Percentiles rank a stretch among this genome's conserved stretches.
phyloP scores from a whole-genome alignment of 2,888 invertebrate species.

The Melikaiella ostensackeni region DNA sequence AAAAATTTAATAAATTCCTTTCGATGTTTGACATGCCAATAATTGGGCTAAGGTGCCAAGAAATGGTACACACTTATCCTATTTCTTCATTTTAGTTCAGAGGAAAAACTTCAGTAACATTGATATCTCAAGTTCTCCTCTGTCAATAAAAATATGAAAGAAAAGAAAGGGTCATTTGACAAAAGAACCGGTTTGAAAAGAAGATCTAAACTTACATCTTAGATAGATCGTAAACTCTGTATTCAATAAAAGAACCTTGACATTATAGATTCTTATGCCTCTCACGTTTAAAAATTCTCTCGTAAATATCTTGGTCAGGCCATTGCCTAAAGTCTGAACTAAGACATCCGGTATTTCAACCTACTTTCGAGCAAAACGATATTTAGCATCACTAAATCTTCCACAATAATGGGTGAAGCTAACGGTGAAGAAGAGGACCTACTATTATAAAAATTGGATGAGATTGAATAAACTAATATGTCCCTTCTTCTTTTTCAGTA shows the following conservation, averaged over 20 bases:
- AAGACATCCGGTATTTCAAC: constrained; percentile 11
- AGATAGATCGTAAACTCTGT: background rate
- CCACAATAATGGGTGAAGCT: constrained; percentile 7
- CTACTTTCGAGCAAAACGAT: constrained; percentile 18
- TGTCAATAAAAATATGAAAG: background rate
- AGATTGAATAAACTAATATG: background rate
- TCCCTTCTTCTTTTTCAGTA: constrained; percentile 17
- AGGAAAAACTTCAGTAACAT: too few relatives aligned
- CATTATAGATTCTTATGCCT: background rate
- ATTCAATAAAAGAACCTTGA: background rate
- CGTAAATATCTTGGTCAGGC: background rate
- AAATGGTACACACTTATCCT: too few relatives aligned
- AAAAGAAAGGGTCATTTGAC: background rate
- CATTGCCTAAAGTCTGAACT: constrained; percentile 2
- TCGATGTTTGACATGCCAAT: too few relatives aligned
- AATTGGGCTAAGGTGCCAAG: too few relatives aligned
- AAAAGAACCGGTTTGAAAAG: background rate
- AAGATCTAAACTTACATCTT: too few relatives aligned
- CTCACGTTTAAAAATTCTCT: constrained; percentile 26
- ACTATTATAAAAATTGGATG: background rate
- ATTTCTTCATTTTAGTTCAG: too few relatives aligned
- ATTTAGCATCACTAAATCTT: constrained; percentile 13
- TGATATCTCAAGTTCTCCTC: too few relatives aligned
- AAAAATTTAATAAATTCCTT: too few relatives aligned
- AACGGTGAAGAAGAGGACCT: constrained; percentile 16